Base-by-base conservation (phyloP, 1,140 invertebrate genomes). In the Lepidurus apus region DNA sequence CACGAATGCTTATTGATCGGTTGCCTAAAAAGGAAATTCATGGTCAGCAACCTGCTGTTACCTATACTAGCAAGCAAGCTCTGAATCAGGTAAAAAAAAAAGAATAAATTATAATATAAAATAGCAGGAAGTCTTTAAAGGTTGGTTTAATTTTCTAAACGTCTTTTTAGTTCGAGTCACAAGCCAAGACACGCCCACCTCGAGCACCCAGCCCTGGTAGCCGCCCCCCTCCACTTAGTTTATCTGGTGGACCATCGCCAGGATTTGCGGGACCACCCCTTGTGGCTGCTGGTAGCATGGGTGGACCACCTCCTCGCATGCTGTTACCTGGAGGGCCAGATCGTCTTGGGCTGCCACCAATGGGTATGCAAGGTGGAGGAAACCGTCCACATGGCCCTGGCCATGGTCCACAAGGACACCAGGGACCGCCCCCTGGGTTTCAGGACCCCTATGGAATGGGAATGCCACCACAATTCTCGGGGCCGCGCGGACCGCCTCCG, bases 21-120 rank as follows among this genome's bases (percentile, higher is more conserved):
- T 87, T 99, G 65, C 91, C 94, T 0, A 96, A 97, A 84, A 96
- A 95, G 84, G 95, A 98, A 83, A 87, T 99, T 13, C 95, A 99
- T 85, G 97, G 97, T 42, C 96, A 98, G 84, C 91, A 90, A 82
- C 96, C 96, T 1, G 91, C 96, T 76, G 97, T 99, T 45, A 98
- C 97, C 24, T 92, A 93, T 84, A 97, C 96, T 47, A 98, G 93
- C 78, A 98, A 98, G 87, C 93, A 96, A 85, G 93, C 94, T 79
- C 87, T 94, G 43, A 89, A 87, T 81, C 89, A 89, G 84, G 86
- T 85, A 80, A 83, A 77, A 42, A 11, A 65, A n/a, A 65, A 47
- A 65, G 13, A 13, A n/a, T n/a, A 13, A 2, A 26, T 11, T 13
- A 10, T 13, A 17, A 7, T 65, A n/a, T 10, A 17, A 21, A 9